Evolutionary conservation across 2,113 vertebrate genomes (phyloP).

Genomic region (Hemicordylus capensis): DNA sequence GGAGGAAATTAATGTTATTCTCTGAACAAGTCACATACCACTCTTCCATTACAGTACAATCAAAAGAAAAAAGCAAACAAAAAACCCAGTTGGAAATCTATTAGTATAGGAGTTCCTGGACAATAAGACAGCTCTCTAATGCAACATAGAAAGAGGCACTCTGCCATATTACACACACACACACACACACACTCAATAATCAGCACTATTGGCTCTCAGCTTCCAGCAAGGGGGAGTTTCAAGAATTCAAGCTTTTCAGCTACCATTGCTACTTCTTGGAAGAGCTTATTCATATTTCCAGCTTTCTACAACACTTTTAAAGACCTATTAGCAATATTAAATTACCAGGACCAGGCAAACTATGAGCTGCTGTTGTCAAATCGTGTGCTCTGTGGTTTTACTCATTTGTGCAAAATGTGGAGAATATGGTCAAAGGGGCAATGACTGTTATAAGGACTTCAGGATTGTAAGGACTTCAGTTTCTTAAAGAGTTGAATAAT

Average conservation of each 20-base stretch:
- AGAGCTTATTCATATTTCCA: not conserved
- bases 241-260: not conserved
- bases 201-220: not conserved
- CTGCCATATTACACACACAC: too few species aligned
- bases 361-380: not conserved
- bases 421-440: too few species aligned
- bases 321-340: not conserved
- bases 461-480: too few species aligned
- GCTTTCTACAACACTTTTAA: too few species aligned
- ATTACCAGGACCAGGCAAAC: too few species aligned
- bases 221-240: not conserved
- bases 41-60: not conserved
- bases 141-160: not conserved
- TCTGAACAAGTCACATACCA: not conserved
- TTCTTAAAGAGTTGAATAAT: too few species aligned
- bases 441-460: too few species aligned
- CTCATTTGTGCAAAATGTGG: too few species aligned
- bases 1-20: not conserved
- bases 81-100: not conserved
- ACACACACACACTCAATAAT: not conserved
- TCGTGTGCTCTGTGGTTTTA: too few species aligned
- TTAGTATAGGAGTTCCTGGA: not conserved
- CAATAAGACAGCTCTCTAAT: not conserved
- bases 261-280: too few species aligned
- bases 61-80: too few species aligned